These are phyloP conservation scores for Rhizomys pruinosus DNA, from an alignment of 2,113 vertebrate species.

Conservation along the genomic window DNA sequence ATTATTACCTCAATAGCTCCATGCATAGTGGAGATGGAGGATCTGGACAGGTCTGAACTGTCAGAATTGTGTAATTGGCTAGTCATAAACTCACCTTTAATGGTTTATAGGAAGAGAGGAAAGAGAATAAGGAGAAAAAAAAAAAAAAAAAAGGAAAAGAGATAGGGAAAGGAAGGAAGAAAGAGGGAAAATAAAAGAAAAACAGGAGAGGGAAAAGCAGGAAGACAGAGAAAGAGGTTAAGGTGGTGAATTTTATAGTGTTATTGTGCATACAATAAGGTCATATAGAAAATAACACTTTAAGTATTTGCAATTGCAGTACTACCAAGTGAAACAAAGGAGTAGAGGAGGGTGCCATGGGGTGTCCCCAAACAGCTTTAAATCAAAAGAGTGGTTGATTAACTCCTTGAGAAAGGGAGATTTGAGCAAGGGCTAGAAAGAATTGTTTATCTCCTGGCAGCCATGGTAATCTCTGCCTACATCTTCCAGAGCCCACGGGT, in stretches of 20 bases:
- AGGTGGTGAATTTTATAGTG: not conserved
- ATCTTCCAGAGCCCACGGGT: not conserved
- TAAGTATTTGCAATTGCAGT: not conserved
- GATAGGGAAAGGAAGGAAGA: too few relatives aligned
- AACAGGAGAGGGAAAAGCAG: not conserved
- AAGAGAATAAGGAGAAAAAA: too few relatives aligned
- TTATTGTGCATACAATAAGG: too few relatives aligned
- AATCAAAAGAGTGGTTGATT: not conserved
- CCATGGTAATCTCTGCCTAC: not conserved
- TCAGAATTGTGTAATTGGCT: not conserved
- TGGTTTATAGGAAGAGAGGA: constrained; percentile 19
- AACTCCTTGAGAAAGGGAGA: not conserved
- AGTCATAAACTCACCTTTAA: constrained; percentile 37
- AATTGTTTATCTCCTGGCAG: too few relatives aligned
- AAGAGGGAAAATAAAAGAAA: too few relatives aligned
- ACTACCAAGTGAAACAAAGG: not conserved
- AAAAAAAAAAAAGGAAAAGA: too few relatives aligned
- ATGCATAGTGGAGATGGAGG: not conserved
- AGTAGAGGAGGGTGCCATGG: not conserved
- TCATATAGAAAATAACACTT: not conserved
- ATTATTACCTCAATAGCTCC: not conserved
- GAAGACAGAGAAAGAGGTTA: not conserved
- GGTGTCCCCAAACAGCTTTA: not conserved
- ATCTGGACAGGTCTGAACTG: not conserved
- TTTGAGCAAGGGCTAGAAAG: not conserved